Conservation (phyloP, 1,140 invertebrate species). For the Apocrypta bakeri region DNA sequence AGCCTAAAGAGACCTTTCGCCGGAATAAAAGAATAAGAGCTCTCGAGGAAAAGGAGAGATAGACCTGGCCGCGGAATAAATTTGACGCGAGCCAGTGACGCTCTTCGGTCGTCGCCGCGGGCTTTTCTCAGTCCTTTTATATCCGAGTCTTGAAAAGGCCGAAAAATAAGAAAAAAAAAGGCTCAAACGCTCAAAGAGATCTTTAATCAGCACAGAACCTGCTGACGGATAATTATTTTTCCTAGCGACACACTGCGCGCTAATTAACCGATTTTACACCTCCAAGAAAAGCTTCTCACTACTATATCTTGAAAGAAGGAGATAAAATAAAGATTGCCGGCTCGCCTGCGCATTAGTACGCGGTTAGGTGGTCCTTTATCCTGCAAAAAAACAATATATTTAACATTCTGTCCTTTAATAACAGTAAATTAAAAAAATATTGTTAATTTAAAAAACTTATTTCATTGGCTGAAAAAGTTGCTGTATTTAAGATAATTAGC, state of each 20-base stretch:
- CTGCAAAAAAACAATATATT: neutral
- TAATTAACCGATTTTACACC: slow-evolving; percentile 28
- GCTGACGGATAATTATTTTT: slow-evolving; percentile 28
- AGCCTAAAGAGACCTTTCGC: neutral
- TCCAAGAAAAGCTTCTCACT: neutral
- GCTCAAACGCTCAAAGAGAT: neutral
- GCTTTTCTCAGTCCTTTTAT: neutral
- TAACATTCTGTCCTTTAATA: no score
- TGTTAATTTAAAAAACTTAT: no score
- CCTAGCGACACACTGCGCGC: neutral
- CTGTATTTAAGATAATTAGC: no score
- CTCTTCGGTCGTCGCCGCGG: slow-evolving; percentile 1
- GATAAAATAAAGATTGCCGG: neutral
- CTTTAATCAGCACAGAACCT: slow-evolving; percentile 15
- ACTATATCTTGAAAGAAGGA: neutral
- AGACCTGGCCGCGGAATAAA: slow-evolving; percentile 18
- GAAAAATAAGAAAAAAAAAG: neutral
- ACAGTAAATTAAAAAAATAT: no score
- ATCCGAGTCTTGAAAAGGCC: neutral
- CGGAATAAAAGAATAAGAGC: slow-evolving; percentile 21
- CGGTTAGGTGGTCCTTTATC: neutral
- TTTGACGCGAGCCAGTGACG: slow-evolving; percentile 12
- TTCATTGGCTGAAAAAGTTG: no score
- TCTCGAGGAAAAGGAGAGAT: neutral
- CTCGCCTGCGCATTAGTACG: no score